Evolutionary conservation across 1,140 invertebrate genomes (phyloP).

Genomic region (Philopotamus ludificatus): DNA sequence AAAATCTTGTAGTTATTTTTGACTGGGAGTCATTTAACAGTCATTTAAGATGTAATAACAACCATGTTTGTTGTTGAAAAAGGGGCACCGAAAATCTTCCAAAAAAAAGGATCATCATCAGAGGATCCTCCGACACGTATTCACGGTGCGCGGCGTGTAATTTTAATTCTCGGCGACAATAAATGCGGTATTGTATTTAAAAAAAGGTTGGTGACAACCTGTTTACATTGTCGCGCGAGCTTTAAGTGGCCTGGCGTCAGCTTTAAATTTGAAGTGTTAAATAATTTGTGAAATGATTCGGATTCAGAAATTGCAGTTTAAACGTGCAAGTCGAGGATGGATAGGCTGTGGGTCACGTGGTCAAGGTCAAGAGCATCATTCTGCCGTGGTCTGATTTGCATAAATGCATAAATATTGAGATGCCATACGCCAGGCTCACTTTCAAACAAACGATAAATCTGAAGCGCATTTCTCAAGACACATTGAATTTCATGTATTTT

Average conservation of each 20-base stretch:
- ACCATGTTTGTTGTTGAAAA: constrained; percentile 11
- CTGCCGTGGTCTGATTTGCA: constrained; percentile 30
- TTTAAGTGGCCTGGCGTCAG: background rate
- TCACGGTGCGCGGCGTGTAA: background rate
- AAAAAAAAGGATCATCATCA: constrained; percentile 3
- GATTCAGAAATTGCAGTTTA: no score
- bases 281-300: no score
- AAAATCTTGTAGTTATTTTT: constrained; percentile 31
- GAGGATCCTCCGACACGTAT: background rate
- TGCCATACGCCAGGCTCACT: constrained; percentile 22
- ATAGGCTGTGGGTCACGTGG: constrained; percentile 24
- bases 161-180: background rate
- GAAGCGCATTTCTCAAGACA: constrained; percentile 23
- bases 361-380: constrained; percentile 35
- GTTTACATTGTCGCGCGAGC: background rate
- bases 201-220: background rate
- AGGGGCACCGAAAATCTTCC: constrained; percentile 11
- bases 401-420: constrained; percentile 36
- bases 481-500: constrained; percentile 32
- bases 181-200: background rate
- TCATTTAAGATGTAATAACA: constrained; percentile 32
- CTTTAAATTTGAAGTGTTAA: background rate
- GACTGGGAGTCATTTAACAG: constrained; percentile 30
- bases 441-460: constrained; percentile 39
- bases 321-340: background rate